Base-by-base conservation (phyloP, 1,140 invertebrate genomes). In the Penaeus japonicus region DNA sequence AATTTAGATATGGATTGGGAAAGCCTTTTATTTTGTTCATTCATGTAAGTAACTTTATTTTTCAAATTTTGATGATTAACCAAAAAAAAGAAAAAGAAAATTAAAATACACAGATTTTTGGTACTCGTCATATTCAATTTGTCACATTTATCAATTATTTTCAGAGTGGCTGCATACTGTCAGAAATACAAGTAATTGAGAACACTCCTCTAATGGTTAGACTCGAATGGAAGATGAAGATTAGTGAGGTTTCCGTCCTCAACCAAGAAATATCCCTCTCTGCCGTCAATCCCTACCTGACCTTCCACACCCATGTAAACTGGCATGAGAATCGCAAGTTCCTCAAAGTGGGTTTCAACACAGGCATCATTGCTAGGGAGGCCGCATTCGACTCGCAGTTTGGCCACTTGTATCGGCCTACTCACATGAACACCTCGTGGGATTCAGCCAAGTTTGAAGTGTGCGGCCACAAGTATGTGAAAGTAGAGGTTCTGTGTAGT, bases 391-490 rank as follows among this genome's bases (percentile, higher is more conserved):
- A 94, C 77, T 93, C 93, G 73, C 94, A 94, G 90, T 94, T 92
- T 92, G 94, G 94, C 10, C 92, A 93, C 89, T 59, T 94, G 10
- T 91, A 92, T 86, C 89, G 94, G 35, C 92, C 93, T n/a, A 94
- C 93, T 65, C 94, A 94, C 85, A 92, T 91, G 70, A 94, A 94
- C 90, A 94, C 94, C 12, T 94, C 94, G 22, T 94, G 94, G 94
- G 94, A 94, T 89, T 93, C 92, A 83, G 94, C 94, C 18, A 93
- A 92, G 86, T 94, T 92, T 92, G 94, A 94, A 92, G 94, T 94
- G 4, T 94, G 93, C 92, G 93, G 93, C 32, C 92, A 93, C 89
- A 93, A 92, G 91, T 91, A 55, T 84, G 89, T 57, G 2, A 59
- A 22, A 27, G 57, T 39, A 20, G 12, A 2, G 57, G 35, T 20